These are phyloP conservation scores for Drosophila serrata DNA, from an alignment of 1,140 invertebrate species.

Conservation along the genomic window DNA sequence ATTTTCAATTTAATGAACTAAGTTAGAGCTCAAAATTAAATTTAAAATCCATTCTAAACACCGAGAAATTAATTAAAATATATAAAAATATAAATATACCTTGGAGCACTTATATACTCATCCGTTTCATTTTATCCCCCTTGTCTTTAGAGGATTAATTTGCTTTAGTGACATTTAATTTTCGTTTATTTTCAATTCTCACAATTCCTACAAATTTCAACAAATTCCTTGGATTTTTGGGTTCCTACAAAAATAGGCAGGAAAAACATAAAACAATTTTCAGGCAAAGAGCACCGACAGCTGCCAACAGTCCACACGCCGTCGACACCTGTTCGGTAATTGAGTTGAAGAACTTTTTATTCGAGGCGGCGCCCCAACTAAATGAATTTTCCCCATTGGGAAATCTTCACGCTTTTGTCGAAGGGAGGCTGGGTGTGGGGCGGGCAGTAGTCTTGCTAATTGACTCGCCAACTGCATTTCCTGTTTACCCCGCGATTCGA, in stretches of 20 bases:
- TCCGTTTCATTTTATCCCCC: neutral
- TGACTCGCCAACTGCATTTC: conserved; percentile 48
- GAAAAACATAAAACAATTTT: conserved; percentile 15
- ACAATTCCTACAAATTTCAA: conserved; percentile 3
- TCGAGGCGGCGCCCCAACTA: conserved; percentile 12
- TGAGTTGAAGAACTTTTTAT: conserved; percentile 32
- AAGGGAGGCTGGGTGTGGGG: neutral
- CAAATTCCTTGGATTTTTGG: conserved; percentile 19
- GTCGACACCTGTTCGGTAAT: conserved; percentile 47
- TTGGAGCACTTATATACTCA: neutral
- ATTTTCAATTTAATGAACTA: too few species aligned
- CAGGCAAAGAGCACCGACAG: conserved; percentile 13
- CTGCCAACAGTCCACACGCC: conserved; percentile 40
- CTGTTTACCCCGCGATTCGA: conserved; percentile 42
- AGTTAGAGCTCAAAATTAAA: neutral
- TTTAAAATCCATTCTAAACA: neutral
- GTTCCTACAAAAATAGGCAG: conserved; percentile 1
- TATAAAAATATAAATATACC: neutral
- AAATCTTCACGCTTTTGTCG: conserved; percentile 1
- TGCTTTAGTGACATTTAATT: conserved; percentile 7
- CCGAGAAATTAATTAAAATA: neutral
- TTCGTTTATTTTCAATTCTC: neutral
- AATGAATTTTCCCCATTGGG: conserved; percentile 31
- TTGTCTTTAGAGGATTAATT: conserved; percentile 1
- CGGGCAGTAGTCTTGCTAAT: conserved; percentile 34